Percentiles rank a stretch among this genome's conserved stretches.
Evolutionary conservation across 2,888 invertebrate genomes (phyloP).

Genomic region (Drosophila rubida): DNA sequence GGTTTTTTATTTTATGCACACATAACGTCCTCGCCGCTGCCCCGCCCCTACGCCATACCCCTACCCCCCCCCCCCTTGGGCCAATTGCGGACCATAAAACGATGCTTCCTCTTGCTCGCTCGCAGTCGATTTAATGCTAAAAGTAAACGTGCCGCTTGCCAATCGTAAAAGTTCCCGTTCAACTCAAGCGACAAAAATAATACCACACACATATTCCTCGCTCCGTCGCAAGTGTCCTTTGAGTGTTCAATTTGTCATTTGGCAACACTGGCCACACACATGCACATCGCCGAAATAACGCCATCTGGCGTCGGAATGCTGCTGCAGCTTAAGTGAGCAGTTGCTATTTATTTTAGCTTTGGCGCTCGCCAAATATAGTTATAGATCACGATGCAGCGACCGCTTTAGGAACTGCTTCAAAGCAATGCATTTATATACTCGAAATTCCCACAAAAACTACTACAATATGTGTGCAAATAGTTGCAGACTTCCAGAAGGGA

Average conservation of each 20-base stretch:
- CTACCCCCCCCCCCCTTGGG: constrained; percentile 1
- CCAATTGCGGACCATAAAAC: constrained; percentile 41
- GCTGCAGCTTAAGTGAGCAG: background rate
- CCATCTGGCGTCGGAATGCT: background rate
- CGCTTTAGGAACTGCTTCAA: background rate
- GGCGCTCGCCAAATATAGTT: background rate
- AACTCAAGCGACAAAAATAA: constrained; percentile 8
- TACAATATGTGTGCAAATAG: too few relatives aligned
- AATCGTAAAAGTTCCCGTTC: constrained; percentile 59
- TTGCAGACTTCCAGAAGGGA: too few relatives aligned
- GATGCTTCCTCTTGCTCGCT: background rate
- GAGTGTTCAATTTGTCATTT: constrained; percentile 35
- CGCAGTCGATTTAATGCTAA: constrained; percentile 58
- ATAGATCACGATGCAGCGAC: background rate
- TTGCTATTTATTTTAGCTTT: constrained; percentile 1
- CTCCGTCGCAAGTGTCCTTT: background rate
- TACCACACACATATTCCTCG: background rate
- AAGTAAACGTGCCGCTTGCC: constrained; percentile 69
- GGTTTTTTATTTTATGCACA: constrained; percentile 24
- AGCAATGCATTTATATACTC: too few relatives aligned
- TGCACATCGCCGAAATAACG: background rate
- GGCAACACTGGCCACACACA: constrained; percentile 17
- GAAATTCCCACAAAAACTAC: too few relatives aligned
- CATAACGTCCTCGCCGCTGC: constrained; percentile 2
- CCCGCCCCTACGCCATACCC: too few relatives aligned